Evolutionary conservation across 2,888 invertebrate genomes (phyloP).

Genomic region (Thecocarcelia acutangulata): DNA sequence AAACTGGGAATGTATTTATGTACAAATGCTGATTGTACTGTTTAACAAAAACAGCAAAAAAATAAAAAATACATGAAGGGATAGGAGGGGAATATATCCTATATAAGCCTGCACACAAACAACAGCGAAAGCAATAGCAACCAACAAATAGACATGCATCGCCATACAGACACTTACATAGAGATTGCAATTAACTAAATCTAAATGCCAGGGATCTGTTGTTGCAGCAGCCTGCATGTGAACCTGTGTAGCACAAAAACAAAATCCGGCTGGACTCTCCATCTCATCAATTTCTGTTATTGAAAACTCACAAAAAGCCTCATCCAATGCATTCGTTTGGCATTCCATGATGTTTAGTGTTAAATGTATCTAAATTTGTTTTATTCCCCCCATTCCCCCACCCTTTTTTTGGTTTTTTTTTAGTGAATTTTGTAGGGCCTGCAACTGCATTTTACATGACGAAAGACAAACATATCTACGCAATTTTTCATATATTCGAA

Average conservation of each 20-base stretch:
- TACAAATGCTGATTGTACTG: slow-evolving; percentile 25
- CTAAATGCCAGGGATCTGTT: slow-evolving; percentile 48
- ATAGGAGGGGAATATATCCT: neutral
- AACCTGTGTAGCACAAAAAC: slow-evolving; percentile 10
- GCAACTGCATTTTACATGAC: slow-evolving; percentile 34
- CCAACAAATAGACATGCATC: slow-evolving; percentile 38
- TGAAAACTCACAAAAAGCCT: slow-evolving; percentile 11
- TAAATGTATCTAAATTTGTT: slow-evolving; percentile 64
- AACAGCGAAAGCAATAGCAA: slow-evolving; percentile 20
- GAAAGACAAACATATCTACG: slow-evolving; percentile 41
- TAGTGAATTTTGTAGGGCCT: slow-evolving; percentile 22
- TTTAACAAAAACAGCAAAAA: neutral
- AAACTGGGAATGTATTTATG: neutral
- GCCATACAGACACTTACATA: neutral
- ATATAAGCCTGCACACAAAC: slow-evolving; percentile 13
- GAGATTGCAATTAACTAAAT: slow-evolving; percentile 67
- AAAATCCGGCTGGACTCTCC: slow-evolving; percentile 27
- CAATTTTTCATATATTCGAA: slow-evolving; percentile 47
- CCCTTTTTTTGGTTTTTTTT: neutral
- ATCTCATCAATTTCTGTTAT: slow-evolving; percentile 57
- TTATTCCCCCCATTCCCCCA: neutral
- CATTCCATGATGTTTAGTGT: slow-evolving; percentile 56
- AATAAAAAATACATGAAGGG: neutral
- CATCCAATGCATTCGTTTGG: slow-evolving; percentile 8
- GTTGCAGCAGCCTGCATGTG: slow-evolving; percentile 19